phyloP scores from a whole-genome alignment of 2,113 vertebrate species.

The Oryzias curvinotus region DNA sequence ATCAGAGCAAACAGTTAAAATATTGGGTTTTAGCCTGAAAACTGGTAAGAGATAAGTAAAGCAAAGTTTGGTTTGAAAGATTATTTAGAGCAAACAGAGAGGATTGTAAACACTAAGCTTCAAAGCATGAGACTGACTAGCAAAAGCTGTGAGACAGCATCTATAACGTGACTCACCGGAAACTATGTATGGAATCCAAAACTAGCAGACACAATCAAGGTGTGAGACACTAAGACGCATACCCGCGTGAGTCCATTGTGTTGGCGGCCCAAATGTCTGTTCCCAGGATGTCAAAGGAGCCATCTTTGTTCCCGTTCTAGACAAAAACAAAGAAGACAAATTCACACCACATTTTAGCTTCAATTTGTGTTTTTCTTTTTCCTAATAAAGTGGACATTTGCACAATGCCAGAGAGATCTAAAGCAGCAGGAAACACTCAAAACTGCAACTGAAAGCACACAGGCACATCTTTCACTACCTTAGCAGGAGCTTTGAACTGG shows the following conservation, averaged over 20 bases:
- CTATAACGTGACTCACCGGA: conserved; percentile 11
- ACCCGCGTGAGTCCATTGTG: conserved; percentile 92
- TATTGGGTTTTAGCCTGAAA: neutral
- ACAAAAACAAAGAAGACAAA: neutral
- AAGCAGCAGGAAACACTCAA: neutral
- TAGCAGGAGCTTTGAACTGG: conserved; percentile 76
- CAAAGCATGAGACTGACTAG: neutral
- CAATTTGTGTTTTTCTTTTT: neutral
- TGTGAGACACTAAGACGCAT: conserved; percentile 43
- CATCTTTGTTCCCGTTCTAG: conserved; percentile 94
- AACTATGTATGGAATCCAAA: conserved; percentile 11
- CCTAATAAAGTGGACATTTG: neutral
- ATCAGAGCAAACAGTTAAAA: neutral
- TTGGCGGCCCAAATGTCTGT: conserved; percentile 99
- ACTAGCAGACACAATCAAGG: neutral
- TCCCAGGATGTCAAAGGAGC: conserved; percentile 89
- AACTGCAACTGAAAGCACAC: neutral
- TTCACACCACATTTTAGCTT: neutral
- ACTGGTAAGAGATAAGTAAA: neutral
- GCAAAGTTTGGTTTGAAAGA: neutral
- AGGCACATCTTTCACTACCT: conserved; percentile 62
- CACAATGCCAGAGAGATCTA: neutral
- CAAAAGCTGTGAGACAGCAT: neutral
- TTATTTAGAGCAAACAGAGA: neutral
- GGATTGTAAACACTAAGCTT: neutral